Evolutionary conservation across 2,797 vertebrate genomes (phyloP).

Genomic region (Dromococcyx pavoninus): DNA sequence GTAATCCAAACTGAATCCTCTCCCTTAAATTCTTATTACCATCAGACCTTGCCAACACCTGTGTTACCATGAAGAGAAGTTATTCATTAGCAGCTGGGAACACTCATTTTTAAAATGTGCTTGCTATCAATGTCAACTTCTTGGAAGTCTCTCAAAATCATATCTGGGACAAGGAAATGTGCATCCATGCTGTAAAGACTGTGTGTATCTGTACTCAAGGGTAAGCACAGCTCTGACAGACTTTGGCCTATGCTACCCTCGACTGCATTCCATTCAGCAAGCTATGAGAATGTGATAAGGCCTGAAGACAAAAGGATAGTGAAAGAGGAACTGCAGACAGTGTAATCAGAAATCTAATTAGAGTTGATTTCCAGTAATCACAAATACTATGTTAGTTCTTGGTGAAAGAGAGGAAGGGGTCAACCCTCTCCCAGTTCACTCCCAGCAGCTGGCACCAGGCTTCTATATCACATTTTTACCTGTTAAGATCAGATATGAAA

Average conservation of each 20-base stretch:
- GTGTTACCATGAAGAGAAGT: neutral
- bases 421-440: neutral
- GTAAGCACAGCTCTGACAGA: neutral
- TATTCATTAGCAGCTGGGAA: neutral
- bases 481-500: neutral
- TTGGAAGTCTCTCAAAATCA: neutral
- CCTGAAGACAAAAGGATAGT: neutral
- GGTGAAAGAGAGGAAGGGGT: neutral
- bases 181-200: neutral
- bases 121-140: neutral
- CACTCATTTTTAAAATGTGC: neutral
- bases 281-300: neutral
- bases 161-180: neutral
- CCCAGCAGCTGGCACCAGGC: neutral
- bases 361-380: neutral
- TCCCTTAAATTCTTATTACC: neutral
- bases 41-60: neutral
- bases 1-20: neutral
- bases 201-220: fast-evolving
- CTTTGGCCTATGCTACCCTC: neutral
- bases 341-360: neutral
- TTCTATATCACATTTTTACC: neutral
- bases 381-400: neutral
- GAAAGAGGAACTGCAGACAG: neutral
- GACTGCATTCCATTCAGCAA: neutral